Evolutionary conservation across 2,113 vertebrate genomes (phyloP).

Genomic region (Meleagris gallopavo): DNA sequence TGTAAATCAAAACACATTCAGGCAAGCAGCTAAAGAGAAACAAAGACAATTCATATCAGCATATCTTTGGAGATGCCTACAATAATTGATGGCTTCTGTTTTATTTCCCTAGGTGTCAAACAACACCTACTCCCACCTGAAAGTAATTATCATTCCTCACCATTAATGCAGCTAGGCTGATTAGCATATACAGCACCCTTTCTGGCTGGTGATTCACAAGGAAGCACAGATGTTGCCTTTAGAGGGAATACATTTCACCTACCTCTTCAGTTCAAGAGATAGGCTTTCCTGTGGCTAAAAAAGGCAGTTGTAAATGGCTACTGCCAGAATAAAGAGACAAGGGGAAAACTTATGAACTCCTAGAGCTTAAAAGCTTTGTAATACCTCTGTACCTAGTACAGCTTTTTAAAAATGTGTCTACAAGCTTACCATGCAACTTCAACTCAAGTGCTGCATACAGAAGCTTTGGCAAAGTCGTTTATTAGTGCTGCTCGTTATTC

Average conservation of each 20-base stretch:
- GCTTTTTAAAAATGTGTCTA: background rate
- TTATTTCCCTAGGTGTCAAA: background rate
- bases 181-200: background rate
- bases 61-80: background rate
- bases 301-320: background rate
- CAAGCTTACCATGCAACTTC: background rate
- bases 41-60: background rate
- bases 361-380: background rate
- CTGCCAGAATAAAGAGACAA: background rate
- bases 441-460: background rate
- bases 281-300: constrained; percentile 25
- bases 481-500: background rate
- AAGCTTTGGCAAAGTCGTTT: background rate
- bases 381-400: background rate
- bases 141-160: background rate
- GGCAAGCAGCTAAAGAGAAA: background rate
- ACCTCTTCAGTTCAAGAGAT: background rate
- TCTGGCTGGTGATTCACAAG: background rate
- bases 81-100: background rate
- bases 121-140: background rate
- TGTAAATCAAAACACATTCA: background rate
- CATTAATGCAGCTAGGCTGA: background rate
- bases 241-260: background rate
- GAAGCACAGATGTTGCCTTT: background rate
- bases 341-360: background rate